Evolutionary conservation across 2,113 vertebrate species (phyloP), one percentile per base, ranked within the genome.

Genomic region (Dendropsophus ebraccatus): DNA sequence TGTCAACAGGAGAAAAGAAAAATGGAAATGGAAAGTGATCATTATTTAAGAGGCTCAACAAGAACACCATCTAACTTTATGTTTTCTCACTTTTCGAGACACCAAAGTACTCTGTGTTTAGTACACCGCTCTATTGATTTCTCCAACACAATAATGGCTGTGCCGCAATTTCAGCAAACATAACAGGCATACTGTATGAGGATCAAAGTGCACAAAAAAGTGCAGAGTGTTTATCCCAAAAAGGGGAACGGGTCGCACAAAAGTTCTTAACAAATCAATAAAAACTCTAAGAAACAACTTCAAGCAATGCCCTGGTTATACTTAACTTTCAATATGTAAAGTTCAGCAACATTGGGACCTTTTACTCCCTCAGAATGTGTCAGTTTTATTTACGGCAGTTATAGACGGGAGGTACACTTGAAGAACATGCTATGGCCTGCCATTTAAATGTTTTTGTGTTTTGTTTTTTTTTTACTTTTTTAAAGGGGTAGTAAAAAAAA

Each of bases 1-100:
- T 82, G 60, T 82, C 80, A 82, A 70, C 45, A 82, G 62, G 62
- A 35, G 47, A 30, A 70, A 32, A 82, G 21, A 70, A 50, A 80
- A 65, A 69, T 37, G 65, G 21, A 41, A 70, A 70, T 70, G 67
- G 67, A 70, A 37, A 70, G 67, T 69, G 60, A n/a, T 82, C 41
- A 70, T 82, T 67, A 70, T 52, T 69, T 67, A 23, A 16, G 45
- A 70, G 41, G 35, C 79, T 21, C 60, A 69, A 30, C 79, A 50
- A 35, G 67, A 81, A 49, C 56, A 62, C 13, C 58, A 81, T 28
- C 13, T 25, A 65, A 65, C 60, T n/a, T 81, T 60, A 79, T 45
- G 28, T 81, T 65, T 81, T 30, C 37, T 28, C 2, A 58, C 58
- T 41, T 37, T 65, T 45, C 41, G 28, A 65, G 58, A 58, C 58